Percentiles rank a stretch among this genome's conserved stretches.
phyloP scores from a whole-genome alignment of 2,113 vertebrate genomes.

The Protobothrops mucrosquamatus region DNA sequence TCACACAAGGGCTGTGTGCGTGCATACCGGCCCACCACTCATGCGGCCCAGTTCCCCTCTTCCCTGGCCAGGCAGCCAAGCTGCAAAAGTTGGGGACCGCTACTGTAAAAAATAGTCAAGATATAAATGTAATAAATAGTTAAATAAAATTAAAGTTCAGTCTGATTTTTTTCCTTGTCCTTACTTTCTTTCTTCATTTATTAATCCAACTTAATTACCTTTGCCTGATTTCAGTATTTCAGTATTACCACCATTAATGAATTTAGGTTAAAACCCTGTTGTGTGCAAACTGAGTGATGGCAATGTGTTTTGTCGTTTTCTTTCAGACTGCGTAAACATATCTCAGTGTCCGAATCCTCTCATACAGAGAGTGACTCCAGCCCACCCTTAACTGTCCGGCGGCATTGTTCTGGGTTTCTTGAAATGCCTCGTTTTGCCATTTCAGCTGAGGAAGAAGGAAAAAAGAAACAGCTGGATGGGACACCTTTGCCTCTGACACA shows the following conservation, averaged over 20 bases:
- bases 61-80: not conserved
- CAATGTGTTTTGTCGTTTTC: not conserved
- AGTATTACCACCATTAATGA: not conserved
- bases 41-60: not conserved
- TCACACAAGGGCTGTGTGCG: not conserved
- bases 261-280: accelerated
- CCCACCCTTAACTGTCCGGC: conserved; percentile 86
- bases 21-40: not conserved
- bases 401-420: conserved; percentile 87
- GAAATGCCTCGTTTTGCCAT: conserved; percentile 90
- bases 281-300: not conserved
- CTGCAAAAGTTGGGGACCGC: not conserved
- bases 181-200: not conserved
- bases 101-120: not conserved
- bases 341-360: conserved; percentile 93
- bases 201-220: not conserved
- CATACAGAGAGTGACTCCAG: conserved; percentile 98
- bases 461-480: conserved; percentile 65
- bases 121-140: not conserved
- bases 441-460: conserved; percentile 81
- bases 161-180: not conserved
- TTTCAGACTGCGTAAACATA: conserved; percentile 85
- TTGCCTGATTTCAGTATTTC: accelerated
- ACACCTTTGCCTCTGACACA: conserved; percentile 61
- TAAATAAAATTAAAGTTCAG: not conserved